phyloP scores from a whole-genome alignment of 2,113 vertebrate genomes.

The Leptobrachium ailaonicum region DNA sequence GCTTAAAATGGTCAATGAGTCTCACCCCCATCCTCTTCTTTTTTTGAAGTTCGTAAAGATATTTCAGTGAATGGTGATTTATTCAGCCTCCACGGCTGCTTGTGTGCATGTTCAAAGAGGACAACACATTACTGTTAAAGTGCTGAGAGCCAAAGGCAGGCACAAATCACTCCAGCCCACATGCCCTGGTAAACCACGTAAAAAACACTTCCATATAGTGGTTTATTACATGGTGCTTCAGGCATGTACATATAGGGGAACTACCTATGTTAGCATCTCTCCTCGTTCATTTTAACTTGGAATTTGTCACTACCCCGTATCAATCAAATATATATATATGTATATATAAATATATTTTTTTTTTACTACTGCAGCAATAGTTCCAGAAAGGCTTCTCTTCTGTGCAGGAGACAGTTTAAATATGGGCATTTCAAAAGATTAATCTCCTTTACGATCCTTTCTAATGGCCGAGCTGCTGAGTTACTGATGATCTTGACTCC shows the following conservation, averaged over 20 bases:
- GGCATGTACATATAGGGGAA: not conserved
- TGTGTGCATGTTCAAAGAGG: too few relatives aligned
- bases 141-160: too few relatives aligned
- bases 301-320: too few relatives aligned
- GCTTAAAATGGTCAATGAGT: too few relatives aligned
- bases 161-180: too few relatives aligned
- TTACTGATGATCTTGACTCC: slow-evolving; percentile 48
- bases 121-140: too few relatives aligned
- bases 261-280: not conserved
- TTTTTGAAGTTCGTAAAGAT: too few relatives aligned
- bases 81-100: too few relatives aligned
- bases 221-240: too few relatives aligned
- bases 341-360: not conserved
- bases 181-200: too few relatives aligned
- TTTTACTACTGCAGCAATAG: not conserved
- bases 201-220: not conserved
- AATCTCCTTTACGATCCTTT: slow-evolving; percentile 44
- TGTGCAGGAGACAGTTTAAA: slow-evolving; percentile 40
- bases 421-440: slow-evolving; percentile 37
- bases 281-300: not conserved
- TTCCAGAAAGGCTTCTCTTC: slow-evolving; percentile 23
- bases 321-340: not conserved
- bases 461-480: slow-evolving; percentile 43
- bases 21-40: too few relatives aligned
- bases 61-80: too few relatives aligned